Conservation (phyloP, 2,888 invertebrate genomes). For the Nesidiocoris tenuis region DNA sequence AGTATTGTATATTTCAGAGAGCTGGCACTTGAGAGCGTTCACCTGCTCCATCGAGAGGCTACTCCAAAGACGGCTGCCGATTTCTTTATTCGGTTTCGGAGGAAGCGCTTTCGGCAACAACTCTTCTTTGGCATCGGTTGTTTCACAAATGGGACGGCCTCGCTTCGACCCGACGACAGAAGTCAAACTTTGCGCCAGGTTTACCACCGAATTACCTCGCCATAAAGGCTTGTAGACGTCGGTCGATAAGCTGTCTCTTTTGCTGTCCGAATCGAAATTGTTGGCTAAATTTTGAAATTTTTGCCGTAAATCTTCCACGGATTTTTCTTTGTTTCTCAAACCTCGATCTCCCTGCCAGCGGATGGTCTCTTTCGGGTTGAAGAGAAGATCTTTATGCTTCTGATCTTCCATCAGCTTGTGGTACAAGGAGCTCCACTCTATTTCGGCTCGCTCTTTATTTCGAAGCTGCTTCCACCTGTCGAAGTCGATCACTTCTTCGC, state of each 20-base stretch:
- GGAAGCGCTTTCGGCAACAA: conserved; percentile 6
- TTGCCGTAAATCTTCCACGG: conserved; percentile 80
- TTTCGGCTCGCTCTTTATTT: conserved; percentile 75
- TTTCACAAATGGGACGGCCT: conserved; percentile 51
- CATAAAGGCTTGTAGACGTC: conserved; percentile 79
- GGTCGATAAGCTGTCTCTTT: conserved; percentile 56
- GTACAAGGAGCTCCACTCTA: conserved; percentile 75
- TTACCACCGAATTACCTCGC: conserved; percentile 79
- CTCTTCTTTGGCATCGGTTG: conserved; percentile 42
- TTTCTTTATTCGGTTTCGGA: conserved; percentile 55
- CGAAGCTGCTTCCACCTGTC: conserved; percentile 83
- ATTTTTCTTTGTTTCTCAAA: conserved; percentile 77
- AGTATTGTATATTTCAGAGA: conserved; percentile 77
- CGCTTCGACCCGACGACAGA: conserved; percentile 51
- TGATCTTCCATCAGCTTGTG: conserved; percentile 75
- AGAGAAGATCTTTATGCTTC: conserved; percentile 79
- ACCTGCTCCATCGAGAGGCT: conserved; percentile 83
- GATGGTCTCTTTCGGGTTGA: conserved; percentile 70
- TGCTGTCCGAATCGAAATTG: conserved; percentile 58
- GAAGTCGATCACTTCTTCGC: conserved; percentile 81
- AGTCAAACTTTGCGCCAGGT: conserved; percentile 65
- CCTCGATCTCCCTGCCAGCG: conserved; percentile 81
- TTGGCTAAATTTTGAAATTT: conserved; percentile 68
- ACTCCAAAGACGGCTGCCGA: conserved; percentile 77
- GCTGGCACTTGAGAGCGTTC: conserved; percentile 72